Percentiles rank a stretch among this genome's conserved stretches.
These are phyloP conservation scores for Colinus virginianus DNA, from an alignment of 2,113 vertebrate genomes.

Conservation along the genomic window DNA sequence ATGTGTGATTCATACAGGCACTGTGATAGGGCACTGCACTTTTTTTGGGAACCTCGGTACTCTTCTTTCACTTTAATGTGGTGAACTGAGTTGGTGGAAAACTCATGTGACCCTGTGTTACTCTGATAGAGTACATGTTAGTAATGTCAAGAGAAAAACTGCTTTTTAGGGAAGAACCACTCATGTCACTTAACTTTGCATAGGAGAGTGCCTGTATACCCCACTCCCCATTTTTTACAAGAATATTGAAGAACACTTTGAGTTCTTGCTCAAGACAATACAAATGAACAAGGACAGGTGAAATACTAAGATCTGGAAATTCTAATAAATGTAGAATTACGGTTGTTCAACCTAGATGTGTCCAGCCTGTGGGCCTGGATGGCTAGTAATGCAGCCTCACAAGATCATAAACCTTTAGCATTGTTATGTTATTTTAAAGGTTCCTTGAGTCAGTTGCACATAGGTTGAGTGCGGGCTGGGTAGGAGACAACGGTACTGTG, in stretches of 20 bases:
- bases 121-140: background rate
- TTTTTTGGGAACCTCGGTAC: background rate
- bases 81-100: background rate
- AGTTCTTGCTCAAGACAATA: background rate
- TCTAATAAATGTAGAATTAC: background rate
- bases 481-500: background rate
- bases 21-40: accelerated
- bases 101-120: background rate
- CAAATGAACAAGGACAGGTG: background rate
- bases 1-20: background rate
- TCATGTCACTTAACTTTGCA: background rate
- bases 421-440: background rate
- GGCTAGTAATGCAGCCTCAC: background rate
- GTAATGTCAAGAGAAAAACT: background rate
- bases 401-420: background rate
- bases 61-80: background rate
- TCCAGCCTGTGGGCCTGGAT: too few relatives aligned
- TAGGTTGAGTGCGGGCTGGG: background rate
- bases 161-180: background rate
- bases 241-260: background rate
- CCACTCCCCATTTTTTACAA: background rate
- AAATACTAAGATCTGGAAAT: background rate
- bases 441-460: background rate
- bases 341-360: background rate
- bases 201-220: background rate